Base-by-base conservation (phyloP, 2,888 invertebrate genomes). In the Physocephala rufipes region DNA sequence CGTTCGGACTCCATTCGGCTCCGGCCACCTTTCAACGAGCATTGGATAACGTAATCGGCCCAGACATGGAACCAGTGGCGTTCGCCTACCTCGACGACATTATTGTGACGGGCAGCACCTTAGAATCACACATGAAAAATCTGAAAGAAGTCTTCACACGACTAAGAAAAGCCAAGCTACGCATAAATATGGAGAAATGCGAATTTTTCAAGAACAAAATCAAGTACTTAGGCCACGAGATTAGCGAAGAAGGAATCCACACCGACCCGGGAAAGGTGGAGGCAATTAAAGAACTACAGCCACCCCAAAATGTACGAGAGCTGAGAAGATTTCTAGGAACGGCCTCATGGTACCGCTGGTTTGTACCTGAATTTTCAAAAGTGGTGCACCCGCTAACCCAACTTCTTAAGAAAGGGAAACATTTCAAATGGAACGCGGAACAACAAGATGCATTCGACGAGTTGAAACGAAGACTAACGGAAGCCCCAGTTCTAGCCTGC, bases 271-370 rank as follows among this genome's bases (percentile, higher is more conserved):
- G 19, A 16, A 64, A 45, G 26, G 26, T 64, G 13, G 45, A 24
- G 19, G 64, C 64, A 5, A 21, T 64, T 4, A n/a, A 64, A 16
- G 49, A 49, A 16, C 43, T 64, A 21, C 47, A 43, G 21, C 45
- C 64, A 24, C 67, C 67, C 5, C 30, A 4, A 16, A 67, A 28
- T 2, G 2, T 67, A 16, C 55, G 67, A 19, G 21, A 67, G 24
- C 26, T 64, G 24, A 21, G 64, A 49, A 5, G 16, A 43, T 64
- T 3, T 26, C 47, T 64, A 36, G 64, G 49, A 2, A 43, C 47
- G 7, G 43, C 55, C 19, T 21, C 36, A 3, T 66, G 66, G 66
- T 66, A 66, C 19, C 66, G 66, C 1, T 55, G 66, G n/a, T 66
- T 66, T n/a, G 36, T 66, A 5, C n/a, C 53, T 19, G 55, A 66